These are phyloP conservation scores for Stichopus horrens DNA, from an alignment of 53 echinoderm and acorn worm species.

Conservation along the genomic window DNA sequence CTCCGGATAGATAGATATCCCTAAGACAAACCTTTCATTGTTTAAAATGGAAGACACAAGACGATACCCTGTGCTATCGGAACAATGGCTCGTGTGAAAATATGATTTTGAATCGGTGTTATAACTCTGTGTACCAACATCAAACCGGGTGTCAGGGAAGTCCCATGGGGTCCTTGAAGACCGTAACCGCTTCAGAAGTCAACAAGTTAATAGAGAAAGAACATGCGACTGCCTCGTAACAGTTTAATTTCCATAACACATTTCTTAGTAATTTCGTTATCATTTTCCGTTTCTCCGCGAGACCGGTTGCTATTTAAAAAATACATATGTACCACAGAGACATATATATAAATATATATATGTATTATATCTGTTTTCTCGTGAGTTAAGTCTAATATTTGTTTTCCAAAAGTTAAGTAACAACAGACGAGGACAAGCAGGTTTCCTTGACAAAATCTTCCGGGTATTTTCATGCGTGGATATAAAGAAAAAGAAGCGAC, in stretches of 20 bases:
- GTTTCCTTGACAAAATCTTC: no score
- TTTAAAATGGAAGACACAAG: background rate
- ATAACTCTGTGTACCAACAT: background rate
- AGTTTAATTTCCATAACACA: background rate
- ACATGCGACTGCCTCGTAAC: background rate
- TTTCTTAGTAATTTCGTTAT: background rate
- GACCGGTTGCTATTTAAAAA: no score
- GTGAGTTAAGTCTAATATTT: no score
- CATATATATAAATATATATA: no score
- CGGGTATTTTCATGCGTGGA: no score
- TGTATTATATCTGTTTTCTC: no score
- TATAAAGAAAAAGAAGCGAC: no score
- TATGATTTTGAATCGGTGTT: background rate
- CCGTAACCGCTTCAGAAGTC: slow-evolving; percentile 9
- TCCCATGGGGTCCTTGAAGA: slow-evolving; percentile 8
- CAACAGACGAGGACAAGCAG: no score
- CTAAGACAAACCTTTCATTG: background rate
- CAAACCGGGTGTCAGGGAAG: slow-evolving; percentile 1
- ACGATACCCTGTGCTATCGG: background rate
- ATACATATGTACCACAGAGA: no score
- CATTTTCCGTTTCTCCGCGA: background rate
- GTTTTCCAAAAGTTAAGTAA: no score
- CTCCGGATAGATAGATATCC: no score
- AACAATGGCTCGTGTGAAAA: slow-evolving; percentile 18
- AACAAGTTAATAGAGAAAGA: slow-evolving; percentile 12